phyloP scores from a whole-genome alignment of 2,113 vertebrate species.

The Phasianus colchicus region DNA sequence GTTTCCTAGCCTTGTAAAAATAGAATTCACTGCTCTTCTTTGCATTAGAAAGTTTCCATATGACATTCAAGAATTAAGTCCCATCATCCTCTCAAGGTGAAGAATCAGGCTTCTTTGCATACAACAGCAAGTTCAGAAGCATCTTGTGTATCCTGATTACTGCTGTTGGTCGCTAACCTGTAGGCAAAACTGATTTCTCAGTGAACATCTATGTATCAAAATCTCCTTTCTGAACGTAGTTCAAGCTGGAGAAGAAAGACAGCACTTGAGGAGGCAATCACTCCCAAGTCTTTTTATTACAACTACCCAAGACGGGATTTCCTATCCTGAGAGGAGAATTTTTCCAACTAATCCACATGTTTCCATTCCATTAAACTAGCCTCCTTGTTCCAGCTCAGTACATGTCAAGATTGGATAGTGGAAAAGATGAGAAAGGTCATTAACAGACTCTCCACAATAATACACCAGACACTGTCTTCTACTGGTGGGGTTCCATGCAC shows the following conservation, averaged over 20 bases:
- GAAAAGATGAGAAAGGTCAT: background rate
- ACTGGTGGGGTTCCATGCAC: background rate
- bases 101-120: background rate
- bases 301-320: slow-evolving; percentile 11
- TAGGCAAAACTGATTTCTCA: background rate
- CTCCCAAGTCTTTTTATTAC: background rate
- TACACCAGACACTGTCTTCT: background rate
- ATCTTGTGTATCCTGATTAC: background rate
- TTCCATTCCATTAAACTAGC: slow-evolving; percentile 10
- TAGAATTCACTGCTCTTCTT: background rate
- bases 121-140: background rate
- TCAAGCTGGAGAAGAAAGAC: background rate
- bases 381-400: background rate
- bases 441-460: accelerated
- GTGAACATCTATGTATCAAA: background rate
- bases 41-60: background rate
- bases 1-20: background rate
- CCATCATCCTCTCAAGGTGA: background rate
- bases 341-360: background rate
- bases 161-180: background rate
- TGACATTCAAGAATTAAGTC: background rate
- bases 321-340: background rate
- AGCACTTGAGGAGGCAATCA: background rate
- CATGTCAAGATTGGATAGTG: background rate
- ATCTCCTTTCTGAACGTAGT: background rate